Conservation (phyloP, 2,113 vertebrate genomes). For the Pollachius pollachius region DNA sequence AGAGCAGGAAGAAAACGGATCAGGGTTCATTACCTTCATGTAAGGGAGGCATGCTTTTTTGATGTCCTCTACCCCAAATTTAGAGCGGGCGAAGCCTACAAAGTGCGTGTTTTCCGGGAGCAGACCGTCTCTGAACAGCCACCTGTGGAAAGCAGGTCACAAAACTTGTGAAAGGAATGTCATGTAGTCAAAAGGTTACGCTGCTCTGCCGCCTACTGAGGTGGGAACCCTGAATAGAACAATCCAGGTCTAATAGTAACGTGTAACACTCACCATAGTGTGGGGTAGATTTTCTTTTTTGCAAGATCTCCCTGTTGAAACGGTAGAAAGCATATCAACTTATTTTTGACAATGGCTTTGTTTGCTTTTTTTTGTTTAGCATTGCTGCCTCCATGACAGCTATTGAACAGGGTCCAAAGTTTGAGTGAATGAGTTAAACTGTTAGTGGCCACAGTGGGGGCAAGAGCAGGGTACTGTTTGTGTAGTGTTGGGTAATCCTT, state of each 20-base stretch:
- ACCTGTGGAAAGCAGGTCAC: slow-evolving; percentile 66
- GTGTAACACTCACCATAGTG: slow-evolving; percentile 74
- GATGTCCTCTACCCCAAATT: slow-evolving; percentile 79
- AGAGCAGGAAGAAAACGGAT: neutral
- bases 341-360: neutral
- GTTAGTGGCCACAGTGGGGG: neutral
- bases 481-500: neutral
- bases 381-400: neutral
- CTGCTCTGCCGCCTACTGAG: neutral
- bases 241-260: neutral
- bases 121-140: slow-evolving; percentile 85
- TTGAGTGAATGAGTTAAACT: neutral
- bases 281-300: slow-evolving; percentile 87
- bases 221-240: neutral
- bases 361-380: neutral
- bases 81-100: slow-evolving; percentile 84
- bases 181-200: slow-evolving; percentile 17
- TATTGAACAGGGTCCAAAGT: slow-evolving; percentile 37
- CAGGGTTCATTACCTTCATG: slow-evolving; percentile 75
- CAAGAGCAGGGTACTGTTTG: neutral
- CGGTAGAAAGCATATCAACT: neutral
- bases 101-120: slow-evolving; percentile 81
- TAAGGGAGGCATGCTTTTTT: slow-evolving; percentile 77
- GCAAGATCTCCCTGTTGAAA: slow-evolving; percentile 79
- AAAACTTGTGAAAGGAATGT: neutral